A percentile compares a stretch with the other conserved stretches of the same genome.
Evolutionary conservation across 2,113 vertebrate species (phyloP).

Genomic region (Petrocephalus zakoni): DNA sequence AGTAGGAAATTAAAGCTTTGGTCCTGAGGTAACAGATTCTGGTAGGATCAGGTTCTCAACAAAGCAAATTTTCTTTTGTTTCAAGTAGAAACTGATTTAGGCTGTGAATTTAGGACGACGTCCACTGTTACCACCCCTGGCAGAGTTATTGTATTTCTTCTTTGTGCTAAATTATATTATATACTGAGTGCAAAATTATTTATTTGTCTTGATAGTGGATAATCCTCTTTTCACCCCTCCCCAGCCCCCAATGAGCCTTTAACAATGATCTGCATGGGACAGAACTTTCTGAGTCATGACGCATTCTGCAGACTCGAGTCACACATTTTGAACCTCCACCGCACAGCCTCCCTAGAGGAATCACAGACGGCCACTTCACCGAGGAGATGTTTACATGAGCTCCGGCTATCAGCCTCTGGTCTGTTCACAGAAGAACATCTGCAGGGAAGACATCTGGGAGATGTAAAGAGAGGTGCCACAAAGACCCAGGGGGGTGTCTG

Average conservation of each 20-base stretch:
- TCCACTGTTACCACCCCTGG: slow-evolving; percentile 32
- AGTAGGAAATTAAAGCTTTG: neutral
- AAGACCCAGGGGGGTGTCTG: neutral
- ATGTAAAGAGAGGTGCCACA: neutral
- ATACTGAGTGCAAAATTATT: neutral
- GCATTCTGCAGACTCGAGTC: slow-evolving; percentile 17
- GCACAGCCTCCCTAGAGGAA: slow-evolving; percentile 9
- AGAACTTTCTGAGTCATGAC: neutral
- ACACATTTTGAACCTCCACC: slow-evolving; percentile 14
- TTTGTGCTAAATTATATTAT: neutral
- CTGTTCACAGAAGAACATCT: slow-evolving; percentile 12
- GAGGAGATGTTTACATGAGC: slow-evolving; percentile 30
- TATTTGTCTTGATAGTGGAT: neutral
- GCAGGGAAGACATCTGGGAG: neutral
- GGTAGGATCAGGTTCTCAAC: neutral
- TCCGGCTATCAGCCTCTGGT: slow-evolving; percentile 5
- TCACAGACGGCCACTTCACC: slow-evolving; percentile 15
- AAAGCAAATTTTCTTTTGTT: neutral
- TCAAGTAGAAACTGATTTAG: neutral
- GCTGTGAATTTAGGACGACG: neutral
- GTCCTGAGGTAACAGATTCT: neutral
- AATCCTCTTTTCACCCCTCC: neutral
- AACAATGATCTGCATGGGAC: neutral
- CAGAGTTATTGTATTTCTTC: neutral
- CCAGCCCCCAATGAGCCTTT: neutral